These are phyloP conservation scores for Drymodes brunneopygia DNA, from an alignment of 2,113 vertebrate genomes.

Conservation along the genomic window DNA sequence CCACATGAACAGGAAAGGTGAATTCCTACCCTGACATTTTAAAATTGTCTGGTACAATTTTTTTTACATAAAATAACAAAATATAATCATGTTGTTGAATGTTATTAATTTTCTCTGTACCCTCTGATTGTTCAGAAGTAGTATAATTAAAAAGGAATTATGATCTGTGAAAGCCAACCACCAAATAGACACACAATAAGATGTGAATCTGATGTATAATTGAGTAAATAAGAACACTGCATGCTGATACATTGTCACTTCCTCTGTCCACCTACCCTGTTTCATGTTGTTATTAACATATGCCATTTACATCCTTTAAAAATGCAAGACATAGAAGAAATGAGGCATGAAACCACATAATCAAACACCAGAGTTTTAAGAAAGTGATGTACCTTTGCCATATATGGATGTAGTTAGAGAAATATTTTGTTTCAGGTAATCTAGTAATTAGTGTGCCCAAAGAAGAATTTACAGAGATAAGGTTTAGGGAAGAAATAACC, in stretches of 20 bases:
- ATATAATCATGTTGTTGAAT: background rate
- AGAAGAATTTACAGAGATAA: background rate
- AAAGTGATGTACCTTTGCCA: background rate
- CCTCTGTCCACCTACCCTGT: background rate
- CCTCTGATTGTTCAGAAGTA: background rate
- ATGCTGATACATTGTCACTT: too few relatives aligned
- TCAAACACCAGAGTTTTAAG: background rate
- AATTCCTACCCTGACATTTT: background rate
- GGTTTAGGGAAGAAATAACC: background rate
- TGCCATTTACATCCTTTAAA: background rate
- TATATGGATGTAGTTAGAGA: background rate
- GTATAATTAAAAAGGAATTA: background rate
- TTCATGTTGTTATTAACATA: background rate
- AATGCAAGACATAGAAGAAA: background rate
- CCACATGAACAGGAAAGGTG: background rate
- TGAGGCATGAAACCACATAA: background rate
- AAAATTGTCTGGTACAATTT: background rate
- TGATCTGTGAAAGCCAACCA: background rate
- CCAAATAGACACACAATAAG: background rate
- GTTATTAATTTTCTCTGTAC: background rate
- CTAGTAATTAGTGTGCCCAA: background rate
- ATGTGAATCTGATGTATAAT: background rate
- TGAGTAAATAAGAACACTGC: background rate
- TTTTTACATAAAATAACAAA: background rate
- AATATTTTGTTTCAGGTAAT: accelerated